Base-by-base conservation (phyloP, 2,888 invertebrate species). In the Junonia oenone region DNA sequence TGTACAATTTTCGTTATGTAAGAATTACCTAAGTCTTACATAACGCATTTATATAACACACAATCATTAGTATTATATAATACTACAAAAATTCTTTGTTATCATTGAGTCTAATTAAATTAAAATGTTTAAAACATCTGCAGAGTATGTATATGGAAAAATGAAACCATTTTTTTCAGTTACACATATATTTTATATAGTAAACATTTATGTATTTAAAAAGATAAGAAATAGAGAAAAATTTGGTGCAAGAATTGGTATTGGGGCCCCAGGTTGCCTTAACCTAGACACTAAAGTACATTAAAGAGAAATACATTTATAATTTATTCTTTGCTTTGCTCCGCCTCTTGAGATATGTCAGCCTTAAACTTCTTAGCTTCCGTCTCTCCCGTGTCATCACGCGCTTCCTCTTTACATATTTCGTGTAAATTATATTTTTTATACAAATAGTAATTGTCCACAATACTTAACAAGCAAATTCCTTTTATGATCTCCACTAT, bases 401-500 rank as follows among this genome's bases (percentile, higher is more conserved):
- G 58, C 33, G 72, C 48, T 45, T 89, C 87, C 6, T 86, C 86
- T 67, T 89, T 90, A 68, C 81, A 83, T 62, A 93, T 72, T 78
- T 96, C 95, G 58, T 93, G 79, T 57, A 98, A 85, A 88, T 98
- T 98, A 82, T 96, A 98, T 76, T 97, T 98, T 68, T 94, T 95
- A 74, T 93, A 94, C 62, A 92, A 92, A 69, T 92, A 91, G 81
- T 95, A 98, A 78, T 97, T 92, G 26, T 94, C 94, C 26, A 97
- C 92, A 55, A 98, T 93, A 59, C 95, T 93, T 8, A 98, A 72
- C 63, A 97, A 93, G 68, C 96, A 97, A 68, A 95, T 91, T 19
- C 93, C 93, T 70, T 95, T 94, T 46, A 98, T 92, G 40, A 98
- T 90, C 90, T 98, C 98, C 27, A 98, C 93, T 61, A 97, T 90